Percentiles rank a stretch among this genome's conserved stretches.
Conservation (phyloP, 2,113 vertebrate species). For the Aegithalos caudatus region DNA sequence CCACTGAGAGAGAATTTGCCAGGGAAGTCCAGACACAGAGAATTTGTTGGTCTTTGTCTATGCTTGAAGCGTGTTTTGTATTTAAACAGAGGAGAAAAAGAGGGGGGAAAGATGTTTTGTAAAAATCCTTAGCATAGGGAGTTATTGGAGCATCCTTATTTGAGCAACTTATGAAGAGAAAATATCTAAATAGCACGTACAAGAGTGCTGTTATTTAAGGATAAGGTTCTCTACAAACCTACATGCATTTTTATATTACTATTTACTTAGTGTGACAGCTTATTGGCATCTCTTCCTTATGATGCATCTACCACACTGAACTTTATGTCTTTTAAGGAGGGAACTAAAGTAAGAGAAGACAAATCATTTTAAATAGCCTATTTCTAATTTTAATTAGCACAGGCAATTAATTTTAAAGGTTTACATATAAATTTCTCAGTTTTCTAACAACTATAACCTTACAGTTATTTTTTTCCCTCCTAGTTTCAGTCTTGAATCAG, state of each 20-base stretch:
- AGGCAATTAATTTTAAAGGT: constrained; percentile 31
- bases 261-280: constrained; percentile 11
- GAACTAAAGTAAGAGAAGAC: neutral
- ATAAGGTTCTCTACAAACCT: neutral
- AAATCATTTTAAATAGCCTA: constrained; percentile 26
- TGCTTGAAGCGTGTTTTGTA: neutral
- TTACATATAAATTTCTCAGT: neutral
- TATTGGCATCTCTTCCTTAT: constrained; percentile 16
- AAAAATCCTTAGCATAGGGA: neutral
- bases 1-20: neutral
- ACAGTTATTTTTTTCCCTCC: neutral
- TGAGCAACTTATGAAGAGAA: neutral
- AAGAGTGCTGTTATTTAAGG: constrained; percentile 11
- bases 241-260: neutral
- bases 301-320: neutral
- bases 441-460: neutral
- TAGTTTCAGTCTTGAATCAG: neutral
- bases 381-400: constrained; percentile 44
- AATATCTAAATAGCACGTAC: neutral
- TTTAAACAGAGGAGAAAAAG: accelerated
- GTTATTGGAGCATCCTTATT: neutral
- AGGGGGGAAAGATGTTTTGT: accelerated
- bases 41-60: neutral
- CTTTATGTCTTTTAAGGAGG: neutral
- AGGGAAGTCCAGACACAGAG: neutral